phyloP scores from a whole-genome alignment of 92 coral and sea anemone genomes.

The Actinostola sp. region DNA sequence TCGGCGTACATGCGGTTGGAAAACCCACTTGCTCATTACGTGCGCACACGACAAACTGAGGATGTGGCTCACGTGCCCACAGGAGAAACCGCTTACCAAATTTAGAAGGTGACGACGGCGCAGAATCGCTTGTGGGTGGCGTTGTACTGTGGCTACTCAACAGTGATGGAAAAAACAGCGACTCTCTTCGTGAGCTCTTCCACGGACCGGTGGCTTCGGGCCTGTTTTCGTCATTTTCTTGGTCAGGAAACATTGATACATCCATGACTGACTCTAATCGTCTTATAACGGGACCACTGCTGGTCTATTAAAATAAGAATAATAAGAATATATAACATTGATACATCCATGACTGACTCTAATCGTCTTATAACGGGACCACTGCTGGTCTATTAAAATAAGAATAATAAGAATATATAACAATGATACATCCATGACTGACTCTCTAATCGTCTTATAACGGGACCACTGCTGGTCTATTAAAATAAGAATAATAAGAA shows the following conservation, averaged over 20 bases:
- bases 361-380: too few species aligned
- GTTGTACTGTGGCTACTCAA: conserved; percentile 1
- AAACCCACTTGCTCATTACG: too few species aligned
- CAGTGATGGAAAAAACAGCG: conserved; percentile 35
- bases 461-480: too few species aligned
- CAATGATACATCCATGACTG: too few species aligned
- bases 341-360: too few species aligned
- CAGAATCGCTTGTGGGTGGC: conserved; percentile 12
- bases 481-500: too few species aligned
- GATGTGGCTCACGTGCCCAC: not conserved
- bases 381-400: too few species aligned
- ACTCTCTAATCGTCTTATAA: too few species aligned
- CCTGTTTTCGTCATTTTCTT: conserved; percentile 5
- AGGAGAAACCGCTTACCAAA: not conserved
- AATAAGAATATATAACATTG: too few species aligned
- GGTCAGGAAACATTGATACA: conserved; percentile 44
- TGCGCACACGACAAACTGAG: too few species aligned
- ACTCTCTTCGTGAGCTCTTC: conserved; percentile 30
- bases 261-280: conserved; percentile 41
- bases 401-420: too few species aligned
- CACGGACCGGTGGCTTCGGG: conserved; percentile 34
- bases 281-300: conserved; percentile 40
- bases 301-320: not conserved
- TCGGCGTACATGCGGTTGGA: too few species aligned
- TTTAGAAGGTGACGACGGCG: conserved; percentile 21